Evolutionary conservation across 92 coral and sea anemone genomes (phyloP), one percentile per base, ranked within the genome.

Genomic region (Phymanthus crucifer): DNA sequence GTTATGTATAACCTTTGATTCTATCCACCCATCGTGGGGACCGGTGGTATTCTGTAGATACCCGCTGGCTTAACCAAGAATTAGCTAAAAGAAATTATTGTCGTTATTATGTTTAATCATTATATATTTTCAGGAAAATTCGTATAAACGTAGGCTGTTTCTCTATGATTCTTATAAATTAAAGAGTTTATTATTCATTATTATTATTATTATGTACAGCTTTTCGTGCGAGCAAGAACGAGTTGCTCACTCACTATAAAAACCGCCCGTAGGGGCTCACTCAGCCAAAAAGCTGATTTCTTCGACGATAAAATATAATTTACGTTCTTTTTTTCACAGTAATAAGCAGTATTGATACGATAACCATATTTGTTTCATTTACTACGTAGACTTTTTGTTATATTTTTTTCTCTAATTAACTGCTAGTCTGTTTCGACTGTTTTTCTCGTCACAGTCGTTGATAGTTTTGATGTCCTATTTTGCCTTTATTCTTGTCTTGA

Each of bases 401-500:
- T 61, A 61, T 26, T 3, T 61, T 61, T 61, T 4, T 29, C 33
- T 27, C 6, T 16, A 61, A 26, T 61, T 61, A 24, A 61, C 68
- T 61, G 34, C 68, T 61, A 61, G 13, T 61, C 68, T 27, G 19
- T 61, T 61, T 16, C 33, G 29, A 61, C 34, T 61, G 32, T 61
- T 61, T 61, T 61, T 27, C 68, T 61, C 68, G 68, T 61, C 68
- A 21, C 64, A 61, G 68, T 61, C 34, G 29, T 13, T n/a, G 16
- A 61, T 29, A 27, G 36, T 61, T 61, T 10, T 27, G 35, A 24
- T 61, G 68, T 19, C n/a, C 68, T 24, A 27, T 24, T 61, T 27
- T 27, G 17, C 0, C 29, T n/a, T 7, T 54, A n/a, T 54, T 14
- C 23, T 54, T 21, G 1, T 61, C 33, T 24, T 24, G 33, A 29